Conservation (phyloP, 2,113 vertebrate species). For the Azemiops feae region DNA sequence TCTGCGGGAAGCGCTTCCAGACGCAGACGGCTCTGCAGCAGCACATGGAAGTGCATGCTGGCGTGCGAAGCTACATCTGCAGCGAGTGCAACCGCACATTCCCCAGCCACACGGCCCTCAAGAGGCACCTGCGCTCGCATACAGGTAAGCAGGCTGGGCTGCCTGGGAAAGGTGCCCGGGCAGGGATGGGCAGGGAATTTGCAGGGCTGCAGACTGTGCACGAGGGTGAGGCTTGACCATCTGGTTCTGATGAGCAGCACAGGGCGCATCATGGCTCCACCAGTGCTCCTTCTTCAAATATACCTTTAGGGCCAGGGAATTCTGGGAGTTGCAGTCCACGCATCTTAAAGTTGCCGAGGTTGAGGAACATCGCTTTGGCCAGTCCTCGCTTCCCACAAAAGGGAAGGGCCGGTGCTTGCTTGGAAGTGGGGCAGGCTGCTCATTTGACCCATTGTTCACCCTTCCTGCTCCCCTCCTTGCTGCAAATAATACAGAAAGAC, state of each 20-base stretch:
- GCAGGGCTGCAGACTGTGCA: not conserved
- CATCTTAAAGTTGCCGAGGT: not conserved
- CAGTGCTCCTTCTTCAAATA: not conserved
- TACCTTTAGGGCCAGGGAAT: not conserved
- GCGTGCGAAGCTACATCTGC: constrained; percentile 97
- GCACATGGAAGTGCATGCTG: constrained; percentile 98
- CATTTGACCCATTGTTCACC: not conserved
- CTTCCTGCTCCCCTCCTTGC: not conserved
- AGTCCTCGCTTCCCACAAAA: not conserved
- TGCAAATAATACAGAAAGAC: not conserved
- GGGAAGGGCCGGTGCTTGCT: not conserved
- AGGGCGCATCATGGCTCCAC: not conserved
- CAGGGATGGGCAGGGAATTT: not conserved
- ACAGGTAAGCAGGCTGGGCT: constrained; percentile 77
- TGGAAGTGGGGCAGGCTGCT: not conserved
- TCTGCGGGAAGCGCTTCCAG: constrained; percentile 97
- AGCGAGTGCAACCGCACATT: constrained; percentile 98
- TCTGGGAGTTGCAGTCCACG: not conserved
- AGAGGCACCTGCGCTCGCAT: constrained; percentile 96
- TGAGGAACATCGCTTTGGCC: not conserved
- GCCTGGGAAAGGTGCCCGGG: not conserved
- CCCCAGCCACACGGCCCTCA: constrained; percentile 97
- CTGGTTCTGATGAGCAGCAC: not conserved
- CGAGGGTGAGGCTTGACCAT: not conserved
- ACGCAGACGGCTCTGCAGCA: constrained; percentile 94